phyloP scores from a whole-genome alignment of 2,113 vertebrate species.

The Cricetomys ansorgei region DNA sequence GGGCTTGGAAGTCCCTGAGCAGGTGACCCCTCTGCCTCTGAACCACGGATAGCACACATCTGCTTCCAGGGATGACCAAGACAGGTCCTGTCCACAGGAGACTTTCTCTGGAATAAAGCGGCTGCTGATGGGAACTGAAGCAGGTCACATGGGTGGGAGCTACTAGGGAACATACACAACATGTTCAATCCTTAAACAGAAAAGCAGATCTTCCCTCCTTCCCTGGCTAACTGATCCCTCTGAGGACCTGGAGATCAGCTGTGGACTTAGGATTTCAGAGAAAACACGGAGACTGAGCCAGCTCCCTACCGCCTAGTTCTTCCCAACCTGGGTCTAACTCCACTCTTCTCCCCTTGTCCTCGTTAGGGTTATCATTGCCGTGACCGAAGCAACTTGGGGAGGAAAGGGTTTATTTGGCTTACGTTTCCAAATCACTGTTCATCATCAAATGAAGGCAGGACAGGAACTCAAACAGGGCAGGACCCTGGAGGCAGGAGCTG shows the following conservation, averaged over 20 bases:
- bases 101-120: background rate
- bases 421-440: background rate
- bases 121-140: background rate
- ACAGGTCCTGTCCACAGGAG: background rate
- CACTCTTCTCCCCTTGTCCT: background rate
- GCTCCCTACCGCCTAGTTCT: accelerated
- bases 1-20: background rate
- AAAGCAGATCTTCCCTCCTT: background rate
- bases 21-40: background rate
- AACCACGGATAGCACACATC: background rate
- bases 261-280: background rate
- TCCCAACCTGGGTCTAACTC: background rate
- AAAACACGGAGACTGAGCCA: background rate
- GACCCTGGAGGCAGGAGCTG: background rate
- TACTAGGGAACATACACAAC: no score
- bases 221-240: background rate
- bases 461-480: background rate
- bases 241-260: accelerated
- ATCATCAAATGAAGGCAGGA: background rate
- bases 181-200: no score
- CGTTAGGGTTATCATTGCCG: background rate
- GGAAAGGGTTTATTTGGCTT: background rate
- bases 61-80: background rate
- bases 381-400: background rate
- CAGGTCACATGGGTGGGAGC: background rate